phyloP scores from a whole-genome alignment of 2,888 invertebrate species.

The Scaeva pyrastri region DNA sequence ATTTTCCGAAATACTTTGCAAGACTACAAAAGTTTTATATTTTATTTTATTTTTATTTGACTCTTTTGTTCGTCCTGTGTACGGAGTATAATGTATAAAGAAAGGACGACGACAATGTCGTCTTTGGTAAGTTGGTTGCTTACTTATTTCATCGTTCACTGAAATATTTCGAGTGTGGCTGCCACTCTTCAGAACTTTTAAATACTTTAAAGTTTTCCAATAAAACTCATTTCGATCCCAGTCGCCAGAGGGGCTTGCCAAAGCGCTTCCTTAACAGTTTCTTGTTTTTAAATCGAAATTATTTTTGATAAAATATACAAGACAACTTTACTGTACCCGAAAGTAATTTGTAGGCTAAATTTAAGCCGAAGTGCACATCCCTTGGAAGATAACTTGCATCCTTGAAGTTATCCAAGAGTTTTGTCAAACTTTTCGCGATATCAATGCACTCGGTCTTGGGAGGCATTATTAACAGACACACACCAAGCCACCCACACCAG shows the following conservation, averaged over 20 bases:
- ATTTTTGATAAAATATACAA: constrained; percentile 45
- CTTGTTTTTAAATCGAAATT: constrained; percentile 40
- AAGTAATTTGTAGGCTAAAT: constrained; percentile 66
- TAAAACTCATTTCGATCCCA: constrained; percentile 63
- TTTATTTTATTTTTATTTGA: not conserved
- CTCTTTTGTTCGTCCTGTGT: not conserved
- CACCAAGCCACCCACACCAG: constrained; percentile 17
- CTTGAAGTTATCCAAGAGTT: constrained; percentile 62
- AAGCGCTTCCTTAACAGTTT: constrained; percentile 55
- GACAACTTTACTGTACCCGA: constrained; percentile 50
- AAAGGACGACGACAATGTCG: constrained; percentile 4
- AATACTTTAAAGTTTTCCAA: constrained; percentile 70
- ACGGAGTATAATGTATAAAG: constrained; percentile 52
- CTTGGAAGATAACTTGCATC: constrained; percentile 47
- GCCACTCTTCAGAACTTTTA: constrained; percentile 63
- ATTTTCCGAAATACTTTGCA: constrained; percentile 56
- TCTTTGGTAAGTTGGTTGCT: constrained; percentile 30
- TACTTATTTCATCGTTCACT: constrained; percentile 65
- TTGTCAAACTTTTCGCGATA: constrained; percentile 62
- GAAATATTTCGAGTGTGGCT: constrained; percentile 63
- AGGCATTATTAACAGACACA: constrained; percentile 39
- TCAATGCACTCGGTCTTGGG: constrained; percentile 52
- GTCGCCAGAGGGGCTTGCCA: constrained; percentile 28
- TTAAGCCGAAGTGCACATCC: constrained; percentile 64
- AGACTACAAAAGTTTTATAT: constrained; percentile 45